These are phyloP conservation scores for Harpalus rubripes DNA, from an alignment of 2,888 invertebrate genomes.

Conservation along the genomic window DNA sequence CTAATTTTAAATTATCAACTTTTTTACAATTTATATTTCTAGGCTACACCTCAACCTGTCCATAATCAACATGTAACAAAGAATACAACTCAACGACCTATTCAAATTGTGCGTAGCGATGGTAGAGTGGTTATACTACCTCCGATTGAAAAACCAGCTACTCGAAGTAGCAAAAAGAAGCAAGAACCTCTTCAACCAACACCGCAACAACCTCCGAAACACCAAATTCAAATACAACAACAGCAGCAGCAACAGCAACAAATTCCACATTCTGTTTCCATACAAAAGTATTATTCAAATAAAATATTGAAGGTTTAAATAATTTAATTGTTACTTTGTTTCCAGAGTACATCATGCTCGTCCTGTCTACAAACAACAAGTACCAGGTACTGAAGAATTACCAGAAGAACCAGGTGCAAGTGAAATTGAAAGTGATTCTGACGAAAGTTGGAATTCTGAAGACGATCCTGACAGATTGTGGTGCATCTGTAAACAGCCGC, in stretches of 20 bases:
- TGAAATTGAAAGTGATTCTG: constrained; percentile 81
- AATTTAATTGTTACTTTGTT: constrained; percentile 27
- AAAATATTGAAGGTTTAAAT: neutral
- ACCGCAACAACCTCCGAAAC: constrained; percentile 30
- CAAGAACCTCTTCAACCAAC: constrained; percentile 61
- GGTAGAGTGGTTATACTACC: constrained; percentile 89
- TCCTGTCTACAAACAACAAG: constrained; percentile 71
- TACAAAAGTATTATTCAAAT: constrained; percentile 70
- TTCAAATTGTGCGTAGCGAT: constrained; percentile 87
- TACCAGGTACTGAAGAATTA: constrained; percentile 74
- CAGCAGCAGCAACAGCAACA: constrained; percentile 63
- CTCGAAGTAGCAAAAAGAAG: constrained; percentile 83
- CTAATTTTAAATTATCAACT: neutral
- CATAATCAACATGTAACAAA: constrained; percentile 71
- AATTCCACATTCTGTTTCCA: constrained; percentile 9
- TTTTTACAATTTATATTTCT: constrained; percentile 33
- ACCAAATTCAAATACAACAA: constrained; percentile 69
- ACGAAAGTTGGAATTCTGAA: constrained; percentile 86
- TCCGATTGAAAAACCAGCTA: constrained; percentile 91
- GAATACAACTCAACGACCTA: constrained; percentile 79
- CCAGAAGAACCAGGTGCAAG: constrained; percentile 76
- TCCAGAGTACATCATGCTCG: constrained; percentile 69
- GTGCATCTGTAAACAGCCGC: constrained; percentile 97
- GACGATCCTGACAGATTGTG: constrained; percentile 96
- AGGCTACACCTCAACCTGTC: constrained; percentile 16